Evolutionary conservation across 2,113 vertebrate genomes (phyloP).

Genomic region (Lepus europaeus): DNA sequence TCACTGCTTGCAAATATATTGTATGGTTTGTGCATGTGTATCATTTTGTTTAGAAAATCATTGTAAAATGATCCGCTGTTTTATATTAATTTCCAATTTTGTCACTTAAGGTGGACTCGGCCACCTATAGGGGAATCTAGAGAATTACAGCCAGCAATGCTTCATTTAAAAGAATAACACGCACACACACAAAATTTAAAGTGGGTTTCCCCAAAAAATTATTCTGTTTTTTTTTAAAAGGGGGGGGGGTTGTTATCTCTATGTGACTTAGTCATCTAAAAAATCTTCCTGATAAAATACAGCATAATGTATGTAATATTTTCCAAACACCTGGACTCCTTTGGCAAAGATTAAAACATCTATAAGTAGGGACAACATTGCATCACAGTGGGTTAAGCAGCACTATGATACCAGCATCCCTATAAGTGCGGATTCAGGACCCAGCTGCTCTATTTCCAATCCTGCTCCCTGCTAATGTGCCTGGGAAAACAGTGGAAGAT

Average conservation of each 20-base stretch:
- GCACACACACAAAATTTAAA: neutral
- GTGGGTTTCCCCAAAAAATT: neutral
- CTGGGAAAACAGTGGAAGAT: too few species aligned
- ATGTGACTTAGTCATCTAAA: neutral
- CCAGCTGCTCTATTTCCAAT: too few species aligned
- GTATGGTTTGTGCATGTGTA: neutral
- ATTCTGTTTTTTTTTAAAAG: neutral
- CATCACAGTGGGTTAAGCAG: too few species aligned
- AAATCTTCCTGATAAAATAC: neutral
- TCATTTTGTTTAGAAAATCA: constrained; percentile 57
- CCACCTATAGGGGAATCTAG: neutral
- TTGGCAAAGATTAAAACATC: neutral
- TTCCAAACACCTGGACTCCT: neutral
- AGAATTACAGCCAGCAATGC: neutral
- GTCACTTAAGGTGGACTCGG: neutral
- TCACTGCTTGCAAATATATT: constrained; percentile 32
- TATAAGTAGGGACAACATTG: neutral
- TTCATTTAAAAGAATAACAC: neutral
- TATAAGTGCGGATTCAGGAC: too few species aligned
- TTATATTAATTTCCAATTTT: constrained; percentile 40
- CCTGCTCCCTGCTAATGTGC: too few species aligned
- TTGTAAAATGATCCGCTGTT: neutral
- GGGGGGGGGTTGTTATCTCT: neutral
- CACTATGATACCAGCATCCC: too few species aligned
- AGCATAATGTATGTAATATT: neutral